phyloP scores from a whole-genome alignment of 2,113 vertebrate genomes.

The Ptilorrhoa leucosticta region DNA sequence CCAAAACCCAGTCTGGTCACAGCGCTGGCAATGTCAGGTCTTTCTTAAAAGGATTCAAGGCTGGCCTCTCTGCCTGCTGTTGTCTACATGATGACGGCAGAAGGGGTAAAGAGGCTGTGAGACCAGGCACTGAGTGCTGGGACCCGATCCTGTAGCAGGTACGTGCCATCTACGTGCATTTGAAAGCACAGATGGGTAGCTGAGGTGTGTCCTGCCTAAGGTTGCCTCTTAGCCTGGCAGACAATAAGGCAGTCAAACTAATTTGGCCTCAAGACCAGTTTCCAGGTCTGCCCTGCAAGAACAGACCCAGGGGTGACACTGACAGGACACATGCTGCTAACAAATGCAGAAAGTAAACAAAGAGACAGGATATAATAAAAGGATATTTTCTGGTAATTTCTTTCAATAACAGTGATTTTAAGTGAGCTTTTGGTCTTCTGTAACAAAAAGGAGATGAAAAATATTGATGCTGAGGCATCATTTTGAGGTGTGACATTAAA shows the following conservation, averaged over 20 bases:
- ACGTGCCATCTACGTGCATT: not conserved
- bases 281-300: not conserved
- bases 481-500: not conserved
- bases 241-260: not conserved
- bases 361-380: not conserved
- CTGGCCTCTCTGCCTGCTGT: constrained; percentile 15
- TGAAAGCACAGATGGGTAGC: not conserved
- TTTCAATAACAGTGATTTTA: not conserved
- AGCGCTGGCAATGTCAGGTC: not conserved
- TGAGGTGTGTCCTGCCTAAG: not conserved
- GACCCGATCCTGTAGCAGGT: not conserved
- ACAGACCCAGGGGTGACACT: not conserved
- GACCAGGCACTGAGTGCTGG: not conserved
- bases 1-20: not conserved
- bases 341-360: constrained; percentile 4
- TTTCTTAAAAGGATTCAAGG: not conserved
- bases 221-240: not conserved
- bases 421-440: not conserved
- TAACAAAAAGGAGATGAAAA: not conserved
- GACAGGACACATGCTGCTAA: not conserved
- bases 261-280: not conserved
- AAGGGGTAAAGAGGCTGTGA: not conserved
- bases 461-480: not conserved
- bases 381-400: not conserved
- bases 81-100: not conserved